A percentile compares a stretch with the other conserved stretches of the same genome.
These are phyloP conservation scores for Sycobia sp. DNA, from an alignment of 1,140 invertebrate genomes.

Conservation along the genomic window DNA sequence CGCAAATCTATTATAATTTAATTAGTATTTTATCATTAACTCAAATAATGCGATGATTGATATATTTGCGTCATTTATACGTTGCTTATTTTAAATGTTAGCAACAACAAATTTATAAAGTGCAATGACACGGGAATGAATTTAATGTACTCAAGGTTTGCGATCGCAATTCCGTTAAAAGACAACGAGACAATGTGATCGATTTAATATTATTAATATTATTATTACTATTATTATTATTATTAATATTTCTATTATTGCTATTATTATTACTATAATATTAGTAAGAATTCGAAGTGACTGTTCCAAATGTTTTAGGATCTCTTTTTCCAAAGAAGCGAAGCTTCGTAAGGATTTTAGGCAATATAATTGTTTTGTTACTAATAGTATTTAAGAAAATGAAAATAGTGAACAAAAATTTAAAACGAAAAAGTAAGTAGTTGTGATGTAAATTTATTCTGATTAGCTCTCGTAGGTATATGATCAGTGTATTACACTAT, in stretches of 20 bases:
- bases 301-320: slow-evolving; percentile 28
- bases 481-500: slow-evolving; percentile 22
- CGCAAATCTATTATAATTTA: neutral
- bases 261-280: slow-evolving; percentile 22
- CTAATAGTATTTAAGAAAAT: slow-evolving; percentile 17
- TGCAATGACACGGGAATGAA: slow-evolving; percentile 29
- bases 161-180: slow-evolving; percentile 25
- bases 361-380: slow-evolving; percentile 30
- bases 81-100: slow-evolving; percentile 19
- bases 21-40: too few species aligned
- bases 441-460: slow-evolving; percentile 24
- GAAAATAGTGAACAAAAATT: slow-evolving; percentile 23
- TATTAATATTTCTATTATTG: slow-evolving; percentile 5
- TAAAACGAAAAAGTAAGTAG: slow-evolving; percentile 8
- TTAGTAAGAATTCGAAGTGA: slow-evolving; percentile 22
- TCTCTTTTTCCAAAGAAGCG: slow-evolving; percentile 35
- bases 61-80: neutral
- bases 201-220: slow-evolving; percentile 7
- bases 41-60: too few species aligned
- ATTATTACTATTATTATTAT: slow-evolving; percentile 16
- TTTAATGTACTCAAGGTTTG: slow-evolving; percentile 28
- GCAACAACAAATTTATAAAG: slow-evolving; percentile 5
- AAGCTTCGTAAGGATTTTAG: slow-evolving; percentile 32
- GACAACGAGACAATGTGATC: slow-evolving; percentile 30
- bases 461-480: slow-evolving; percentile 16